Evolutionary conservation across 2,797 vertebrate species (phyloP).

Genomic region (Chloroceryle inda): DNA sequence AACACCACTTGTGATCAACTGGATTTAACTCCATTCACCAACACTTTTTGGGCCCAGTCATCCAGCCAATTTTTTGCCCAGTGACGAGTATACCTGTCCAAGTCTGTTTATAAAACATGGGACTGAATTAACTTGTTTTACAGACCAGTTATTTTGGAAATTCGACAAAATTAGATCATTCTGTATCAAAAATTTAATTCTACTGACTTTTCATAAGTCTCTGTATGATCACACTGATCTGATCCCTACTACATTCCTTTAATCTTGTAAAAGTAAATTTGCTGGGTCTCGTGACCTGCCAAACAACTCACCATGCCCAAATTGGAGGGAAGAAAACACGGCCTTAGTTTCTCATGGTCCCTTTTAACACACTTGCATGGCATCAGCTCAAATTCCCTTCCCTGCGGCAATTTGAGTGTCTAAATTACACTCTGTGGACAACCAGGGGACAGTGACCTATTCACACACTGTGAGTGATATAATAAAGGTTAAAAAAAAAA

Average conservation of each 20-base stretch:
- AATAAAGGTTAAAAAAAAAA: neutral
- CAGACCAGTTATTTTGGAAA: neutral
- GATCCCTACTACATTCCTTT: neutral
- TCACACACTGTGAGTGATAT: neutral
- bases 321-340: neutral
- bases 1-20: neutral
- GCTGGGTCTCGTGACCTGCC: neutral
- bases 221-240: neutral
- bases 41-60: neutral
- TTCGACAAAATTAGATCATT: neutral
- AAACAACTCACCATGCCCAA: neutral
- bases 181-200: neutral
- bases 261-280: neutral
- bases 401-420: neutral
- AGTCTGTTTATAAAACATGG: neutral
- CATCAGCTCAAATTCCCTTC: neutral
- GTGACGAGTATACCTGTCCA: neutral
- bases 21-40: neutral
- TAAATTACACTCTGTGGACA: neutral
- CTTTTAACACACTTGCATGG: neutral
- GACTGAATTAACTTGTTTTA: neutral
- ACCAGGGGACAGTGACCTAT: neutral
- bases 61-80: neutral
- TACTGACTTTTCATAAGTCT: neutral
- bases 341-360: neutral